Evolutionary conservation across 1,140 invertebrate genomes (phyloP).

Genomic region (Pinna nobilis): DNA sequence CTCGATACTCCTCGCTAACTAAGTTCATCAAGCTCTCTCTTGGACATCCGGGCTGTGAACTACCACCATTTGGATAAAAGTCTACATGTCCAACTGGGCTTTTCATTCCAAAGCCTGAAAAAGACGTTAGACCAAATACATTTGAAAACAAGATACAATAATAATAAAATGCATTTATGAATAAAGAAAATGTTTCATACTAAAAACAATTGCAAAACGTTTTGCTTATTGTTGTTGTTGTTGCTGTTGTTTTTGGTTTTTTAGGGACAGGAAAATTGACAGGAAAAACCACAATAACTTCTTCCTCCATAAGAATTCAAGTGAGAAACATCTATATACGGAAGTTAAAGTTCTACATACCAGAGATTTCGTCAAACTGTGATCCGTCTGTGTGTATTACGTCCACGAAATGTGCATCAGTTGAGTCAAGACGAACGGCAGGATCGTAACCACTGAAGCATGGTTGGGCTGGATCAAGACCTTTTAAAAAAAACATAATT

Average conservation of each 20-base stretch:
- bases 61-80: constrained; percentile 81
- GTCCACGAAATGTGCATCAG: constrained; percentile 93
- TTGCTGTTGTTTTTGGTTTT: background rate
- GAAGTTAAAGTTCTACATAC: too few relatives aligned
- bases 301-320: background rate
- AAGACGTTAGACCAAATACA: too few relatives aligned
- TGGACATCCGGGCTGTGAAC: constrained; percentile 69
- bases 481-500: constrained; percentile 71
- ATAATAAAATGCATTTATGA: too few relatives aligned
- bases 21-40: constrained; percentile 46
- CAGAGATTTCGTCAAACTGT: constrained; percentile 77
- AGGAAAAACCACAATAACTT: background rate
- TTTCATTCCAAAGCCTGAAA: constrained; percentile 63
- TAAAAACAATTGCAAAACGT: too few relatives aligned
- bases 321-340: background rate
- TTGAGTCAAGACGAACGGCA: constrained; percentile 73
- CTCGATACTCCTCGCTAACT: constrained; percentile 34
- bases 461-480: constrained; percentile 83
- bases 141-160: too few relatives aligned
- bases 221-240: too few relatives aligned
- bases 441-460: constrained; percentile 78
- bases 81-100: constrained; percentile 82
- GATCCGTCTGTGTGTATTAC: constrained; percentile 94
- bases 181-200: too few relatives aligned
- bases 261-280: background rate